Base-by-base conservation (phyloP, 1,140 invertebrate species). In the Drosophila novamexicana region DNA sequence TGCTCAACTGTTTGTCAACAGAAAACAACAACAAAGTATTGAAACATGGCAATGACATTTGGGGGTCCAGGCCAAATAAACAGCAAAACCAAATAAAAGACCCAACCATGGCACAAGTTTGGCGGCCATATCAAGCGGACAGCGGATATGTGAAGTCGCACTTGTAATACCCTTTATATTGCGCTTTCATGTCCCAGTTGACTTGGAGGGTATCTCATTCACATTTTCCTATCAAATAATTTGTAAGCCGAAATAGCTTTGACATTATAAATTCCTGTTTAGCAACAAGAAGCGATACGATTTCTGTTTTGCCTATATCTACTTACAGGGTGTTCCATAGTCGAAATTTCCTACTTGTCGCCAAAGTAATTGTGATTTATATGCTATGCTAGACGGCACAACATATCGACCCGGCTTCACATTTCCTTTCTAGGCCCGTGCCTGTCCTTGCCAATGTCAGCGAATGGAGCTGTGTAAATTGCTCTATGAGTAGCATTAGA, bases 31-130 rank as follows among this genome's bases (percentile, higher is more conserved):
- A 34, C 6, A 44, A 58, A 45, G 53, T 42, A 61, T 66, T 70
- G 77, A 59, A 78, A 77, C 79, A 68, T 78, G 79, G 64, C 73
- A 80, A 65, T 80, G 79, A 68, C 65, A 53, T 59, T 66, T 58
- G 69, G 63, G 22, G 47, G 37, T 29, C 45, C 53, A 58, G 58
- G 50, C 52, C 47, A 32, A 71, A 65, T 42, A 57, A 16, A 40
- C 58, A 22, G 36, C 65, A 65, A 75, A 64, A 39, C 69, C 63
- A 70, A 57, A 61, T 74, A 70, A 66, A 59, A 75, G 36, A 66
- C 37, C 49, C 7, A 72, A 49, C 50, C 65, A 42, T 22, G 45
- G 44, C 9, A 34, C 14, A 57, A 64, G 50, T 64, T 71, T 66
- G 63, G 8, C 34, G n/a, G 18, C 44, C 14, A 42, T 37, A 49